These are phyloP conservation scores for Melanostigma gelatinosum DNA, from an alignment of 2,113 vertebrate species.

Conservation along the genomic window DNA sequence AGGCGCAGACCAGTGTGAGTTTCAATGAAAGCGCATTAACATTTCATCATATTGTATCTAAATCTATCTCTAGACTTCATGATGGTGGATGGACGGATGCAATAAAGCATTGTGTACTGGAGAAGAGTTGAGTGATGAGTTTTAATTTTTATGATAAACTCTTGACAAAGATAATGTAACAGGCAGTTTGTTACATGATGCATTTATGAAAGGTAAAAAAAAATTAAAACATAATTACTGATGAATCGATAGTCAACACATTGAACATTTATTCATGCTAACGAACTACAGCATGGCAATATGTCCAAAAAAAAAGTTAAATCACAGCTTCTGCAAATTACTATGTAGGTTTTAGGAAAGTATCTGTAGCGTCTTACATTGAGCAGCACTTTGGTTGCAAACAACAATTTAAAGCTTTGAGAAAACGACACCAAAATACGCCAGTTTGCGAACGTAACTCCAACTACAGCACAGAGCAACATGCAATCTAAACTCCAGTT, in stretches of 20 bases:
- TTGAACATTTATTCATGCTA: background rate
- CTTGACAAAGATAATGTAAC: too few species aligned
- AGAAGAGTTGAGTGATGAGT: background rate
- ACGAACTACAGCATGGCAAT: background rate
- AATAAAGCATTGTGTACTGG: background rate
- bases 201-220: background rate
- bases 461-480: constrained; percentile 17
- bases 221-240: background rate
- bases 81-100: background rate
- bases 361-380: background rate
- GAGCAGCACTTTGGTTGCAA: background rate
- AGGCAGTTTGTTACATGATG: constrained; percentile 27
- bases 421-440: background rate
- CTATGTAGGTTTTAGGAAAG: background rate
- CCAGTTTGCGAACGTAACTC: constrained; percentile 13
- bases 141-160: background rate
- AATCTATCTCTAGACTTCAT: background rate
- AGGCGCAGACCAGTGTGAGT: background rate
- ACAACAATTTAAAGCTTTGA: constrained; percentile 1
- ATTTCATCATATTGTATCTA: background rate
- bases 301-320: background rate
- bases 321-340: background rate
- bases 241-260: background rate
- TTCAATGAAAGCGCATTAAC: background rate
- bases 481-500: constrained; percentile 8